These are phyloP conservation scores for Pempheris klunzingeri DNA, from an alignment of 2,797 vertebrate species.

Conservation along the genomic window DNA sequence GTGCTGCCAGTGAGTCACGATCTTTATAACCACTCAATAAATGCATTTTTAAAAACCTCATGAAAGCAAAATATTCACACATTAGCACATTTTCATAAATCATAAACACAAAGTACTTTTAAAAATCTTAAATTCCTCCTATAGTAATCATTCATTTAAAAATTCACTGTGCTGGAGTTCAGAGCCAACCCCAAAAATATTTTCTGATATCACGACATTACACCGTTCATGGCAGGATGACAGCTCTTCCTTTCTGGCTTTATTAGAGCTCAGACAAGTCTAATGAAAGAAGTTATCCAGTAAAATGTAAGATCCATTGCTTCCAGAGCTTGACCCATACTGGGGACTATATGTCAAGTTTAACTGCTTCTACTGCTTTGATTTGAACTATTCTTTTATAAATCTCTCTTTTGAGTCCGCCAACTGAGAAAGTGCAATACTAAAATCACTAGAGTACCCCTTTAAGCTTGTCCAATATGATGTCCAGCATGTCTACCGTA, in stretches of 20 bases:
- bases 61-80: background rate
- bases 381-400: background rate
- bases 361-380: background rate
- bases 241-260: background rate
- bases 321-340: background rate
- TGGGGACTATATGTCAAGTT: background rate
- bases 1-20: background rate
- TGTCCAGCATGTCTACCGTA: too few species aligned
- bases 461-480: background rate
- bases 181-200: background rate
- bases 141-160: background rate
- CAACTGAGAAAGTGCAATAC: background rate
- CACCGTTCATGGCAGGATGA: background rate
- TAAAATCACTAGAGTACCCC: background rate
- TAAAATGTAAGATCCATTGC: background rate
- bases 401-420: background rate
- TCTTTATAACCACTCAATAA: constrained; percentile 1
- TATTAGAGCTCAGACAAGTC: background rate
- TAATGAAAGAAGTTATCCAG: background rate
- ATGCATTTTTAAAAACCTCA: background rate
- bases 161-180: background rate
- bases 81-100: background rate
- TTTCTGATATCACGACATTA: background rate
- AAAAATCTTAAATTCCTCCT: background rate
- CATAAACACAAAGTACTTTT: background rate